Evolutionary conservation across 2,888 invertebrate species (phyloP).

Genomic region (Erebia epiphron): DNA sequence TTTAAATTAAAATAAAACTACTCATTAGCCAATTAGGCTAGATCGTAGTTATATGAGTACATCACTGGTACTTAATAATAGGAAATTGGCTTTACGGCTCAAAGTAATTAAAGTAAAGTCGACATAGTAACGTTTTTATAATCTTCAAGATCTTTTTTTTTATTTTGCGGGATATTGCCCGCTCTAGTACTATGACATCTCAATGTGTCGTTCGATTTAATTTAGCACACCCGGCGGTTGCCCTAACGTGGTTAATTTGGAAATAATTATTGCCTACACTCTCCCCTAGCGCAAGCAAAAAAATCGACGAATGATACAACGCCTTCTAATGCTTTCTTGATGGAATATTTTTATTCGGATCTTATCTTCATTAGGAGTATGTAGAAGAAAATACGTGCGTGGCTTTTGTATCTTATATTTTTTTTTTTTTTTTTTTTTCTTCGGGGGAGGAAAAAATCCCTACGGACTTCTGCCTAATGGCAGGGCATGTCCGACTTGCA

Average conservation of each 20-base stretch:
- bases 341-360: constrained; percentile 35
- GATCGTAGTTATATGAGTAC: too few relatives aligned
- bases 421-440: too few relatives aligned
- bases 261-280: constrained; percentile 72
- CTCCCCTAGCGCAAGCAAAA: constrained; percentile 53
- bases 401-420: neutral
- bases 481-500: too few relatives aligned
- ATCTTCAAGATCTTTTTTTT: too few relatives aligned
- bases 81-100: too few relatives aligned
- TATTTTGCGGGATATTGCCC: neutral
- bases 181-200: neutral
- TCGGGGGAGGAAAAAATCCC: too few relatives aligned
- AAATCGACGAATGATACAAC: constrained; percentile 49
- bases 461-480: too few relatives aligned
- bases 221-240: constrained; percentile 71
- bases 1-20: too few relatives aligned
- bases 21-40: too few relatives aligned
- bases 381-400: neutral
- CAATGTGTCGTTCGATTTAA: constrained; percentile 68
- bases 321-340: constrained; percentile 47
- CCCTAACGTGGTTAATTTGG: constrained; percentile 71
- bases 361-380: constrained; percentile 24
- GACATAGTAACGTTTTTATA: too few relatives aligned
- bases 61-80: too few relatives aligned
- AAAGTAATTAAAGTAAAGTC: too few relatives aligned